These are phyloP conservation scores for Conomelus anceps DNA, from an alignment of 2,888 invertebrate species.

Conservation along the genomic window DNA sequence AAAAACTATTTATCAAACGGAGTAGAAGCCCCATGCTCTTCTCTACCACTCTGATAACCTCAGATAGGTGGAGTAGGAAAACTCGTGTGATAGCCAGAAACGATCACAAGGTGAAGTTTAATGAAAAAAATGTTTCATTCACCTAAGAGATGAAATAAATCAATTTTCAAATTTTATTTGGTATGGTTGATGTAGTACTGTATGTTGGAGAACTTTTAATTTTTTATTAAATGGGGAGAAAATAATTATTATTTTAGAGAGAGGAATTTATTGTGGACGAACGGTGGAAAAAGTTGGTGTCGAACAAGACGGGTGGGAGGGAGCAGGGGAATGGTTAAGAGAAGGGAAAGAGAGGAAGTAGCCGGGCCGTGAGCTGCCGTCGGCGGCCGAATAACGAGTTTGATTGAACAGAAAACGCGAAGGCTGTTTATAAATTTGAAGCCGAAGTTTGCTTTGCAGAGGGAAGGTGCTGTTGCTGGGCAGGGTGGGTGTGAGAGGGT, in stretches of 20 bases:
- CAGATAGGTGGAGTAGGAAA: no score
- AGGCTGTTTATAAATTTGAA: slow-evolving; percentile 11
- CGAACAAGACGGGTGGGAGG: background rate
- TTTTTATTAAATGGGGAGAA: background rate
- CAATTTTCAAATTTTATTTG: no score
- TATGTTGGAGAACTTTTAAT: background rate
- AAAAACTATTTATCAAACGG: no score
- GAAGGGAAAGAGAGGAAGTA: background rate
- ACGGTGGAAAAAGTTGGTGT: background rate
- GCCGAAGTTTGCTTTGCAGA: slow-evolving; percentile 11
- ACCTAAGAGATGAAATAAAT: no score
- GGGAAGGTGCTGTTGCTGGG: background rate
- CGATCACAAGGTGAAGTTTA: no score
- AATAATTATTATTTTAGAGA: background rate
- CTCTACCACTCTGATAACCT: no score
- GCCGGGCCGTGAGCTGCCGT: background rate
- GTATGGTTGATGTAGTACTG: no score
- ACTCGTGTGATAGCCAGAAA: no score
- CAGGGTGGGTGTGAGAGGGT: background rate
- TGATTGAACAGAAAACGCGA: slow-evolving; percentile 6
- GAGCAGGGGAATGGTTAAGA: background rate
- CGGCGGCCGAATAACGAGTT: slow-evolving; percentile 8
- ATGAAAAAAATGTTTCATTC: no score
- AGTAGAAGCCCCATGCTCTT: no score
- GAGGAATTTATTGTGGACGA: background rate